phyloP scores from a whole-genome alignment of 2,113 vertebrate genomes.

The Ictidomys tridecemlineatus region DNA sequence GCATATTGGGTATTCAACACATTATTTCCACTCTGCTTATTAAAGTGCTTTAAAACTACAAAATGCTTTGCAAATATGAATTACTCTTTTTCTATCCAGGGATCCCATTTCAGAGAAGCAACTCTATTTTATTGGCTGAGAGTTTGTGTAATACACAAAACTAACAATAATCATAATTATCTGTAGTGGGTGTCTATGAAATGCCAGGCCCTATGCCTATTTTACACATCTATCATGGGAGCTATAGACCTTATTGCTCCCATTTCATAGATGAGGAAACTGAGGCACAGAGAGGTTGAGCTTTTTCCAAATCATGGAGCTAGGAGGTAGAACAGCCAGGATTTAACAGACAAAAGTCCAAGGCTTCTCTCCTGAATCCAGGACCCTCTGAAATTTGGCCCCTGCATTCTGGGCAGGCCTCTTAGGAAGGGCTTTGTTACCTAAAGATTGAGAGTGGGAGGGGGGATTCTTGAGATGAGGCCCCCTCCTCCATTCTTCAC shows the following conservation, averaged over 20 bases:
- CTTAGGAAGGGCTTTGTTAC: background rate
- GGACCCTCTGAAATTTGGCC: background rate
- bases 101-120: slow-evolving; percentile 8
- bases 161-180: background rate
- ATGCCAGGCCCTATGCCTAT: background rate
- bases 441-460: too few species aligned
- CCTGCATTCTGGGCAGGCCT: background rate
- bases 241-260: background rate
- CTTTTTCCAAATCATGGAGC: background rate
- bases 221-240: background rate
- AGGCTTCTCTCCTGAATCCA: background rate
- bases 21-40: background rate
- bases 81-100: background rate
- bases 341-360: background rate
- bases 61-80: background rate
- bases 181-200: background rate
- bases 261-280: background rate
- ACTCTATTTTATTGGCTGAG: background rate
- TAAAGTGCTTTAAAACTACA: slow-evolving; percentile 19
- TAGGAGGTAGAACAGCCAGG: background rate
- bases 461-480: background rate
- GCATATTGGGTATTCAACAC: background rate
- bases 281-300: background rate
- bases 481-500: background rate
- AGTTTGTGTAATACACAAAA: background rate